phyloP scores from a whole-genome alignment of 2,797 vertebrate genomes.

The Alosa sapidissima region DNA sequence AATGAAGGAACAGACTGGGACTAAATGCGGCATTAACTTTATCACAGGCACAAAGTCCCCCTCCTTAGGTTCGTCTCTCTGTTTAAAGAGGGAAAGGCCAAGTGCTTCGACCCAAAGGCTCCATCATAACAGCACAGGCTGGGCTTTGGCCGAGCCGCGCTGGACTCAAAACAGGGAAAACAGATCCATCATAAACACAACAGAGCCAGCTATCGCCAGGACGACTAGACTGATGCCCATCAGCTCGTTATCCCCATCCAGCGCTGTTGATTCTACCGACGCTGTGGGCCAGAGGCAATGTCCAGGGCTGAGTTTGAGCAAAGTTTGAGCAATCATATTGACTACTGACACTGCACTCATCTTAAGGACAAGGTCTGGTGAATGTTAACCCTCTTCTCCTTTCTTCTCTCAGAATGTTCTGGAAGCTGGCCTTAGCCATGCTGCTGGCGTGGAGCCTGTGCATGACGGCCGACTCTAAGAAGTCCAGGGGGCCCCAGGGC shows the following conservation, averaged over 20 bases:
- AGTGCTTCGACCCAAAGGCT: background rate
- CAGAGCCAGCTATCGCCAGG: background rate
- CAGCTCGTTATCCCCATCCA: background rate
- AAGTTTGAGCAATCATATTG: background rate
- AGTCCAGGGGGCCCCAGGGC: slow-evolving; percentile 78
- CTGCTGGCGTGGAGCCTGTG: slow-evolving; percentile 81
- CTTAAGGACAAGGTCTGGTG: background rate
- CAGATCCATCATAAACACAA: slow-evolving; percentile 25
- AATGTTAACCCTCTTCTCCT: slow-evolving; percentile 2
- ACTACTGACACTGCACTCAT: background rate
- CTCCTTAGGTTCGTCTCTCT: background rate
- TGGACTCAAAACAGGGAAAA: background rate
- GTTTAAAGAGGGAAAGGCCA: slow-evolving; percentile 9
- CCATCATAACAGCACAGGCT: background rate
- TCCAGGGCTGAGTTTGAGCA: background rate
- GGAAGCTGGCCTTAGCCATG: slow-evolving; percentile 84
- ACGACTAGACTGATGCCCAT: slow-evolving; percentile 11
- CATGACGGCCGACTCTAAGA: slow-evolving; percentile 73
- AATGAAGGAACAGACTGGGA: slow-evolving; percentile 22
- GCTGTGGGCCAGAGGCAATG: background rate
- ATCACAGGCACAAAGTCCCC: slow-evolving; percentile 27
- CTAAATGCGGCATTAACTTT: slow-evolving; percentile 37
- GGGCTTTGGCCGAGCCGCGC: background rate
- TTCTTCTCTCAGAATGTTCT: slow-evolving; percentile 81
- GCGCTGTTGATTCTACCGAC: background rate